A percentile compares a stretch with the other conserved stretches of the same genome.
phyloP scores from a whole-genome alignment of 1,140 invertebrate species.

The Trialeurodes vaporariorum region DNA sequence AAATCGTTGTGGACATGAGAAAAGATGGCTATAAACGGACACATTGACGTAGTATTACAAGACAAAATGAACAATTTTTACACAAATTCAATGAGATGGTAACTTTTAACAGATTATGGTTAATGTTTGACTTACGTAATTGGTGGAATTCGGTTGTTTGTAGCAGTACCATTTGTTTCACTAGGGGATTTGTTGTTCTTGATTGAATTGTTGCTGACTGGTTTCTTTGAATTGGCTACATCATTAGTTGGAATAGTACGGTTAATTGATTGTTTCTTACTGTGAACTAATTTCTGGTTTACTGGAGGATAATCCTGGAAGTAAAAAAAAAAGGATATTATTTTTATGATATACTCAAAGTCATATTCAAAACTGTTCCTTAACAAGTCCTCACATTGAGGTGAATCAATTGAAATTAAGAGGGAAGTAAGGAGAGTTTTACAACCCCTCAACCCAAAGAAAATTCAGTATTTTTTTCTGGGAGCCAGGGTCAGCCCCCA shows the following conservation, averaged over 20 bases:
- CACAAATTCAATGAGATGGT: too few species aligned
- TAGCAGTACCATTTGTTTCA: constrained; percentile 31
- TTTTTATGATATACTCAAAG: constrained; percentile 7
- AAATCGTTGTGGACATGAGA: too few species aligned
- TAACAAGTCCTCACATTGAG: too few species aligned
- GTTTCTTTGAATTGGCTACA: constrained; percentile 20
- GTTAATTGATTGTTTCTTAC: constrained; percentile 29
- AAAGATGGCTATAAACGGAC: too few species aligned
- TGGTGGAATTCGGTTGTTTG: constrained; percentile 17
- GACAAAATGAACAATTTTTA: too few species aligned
- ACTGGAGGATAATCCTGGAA: constrained; percentile 45
- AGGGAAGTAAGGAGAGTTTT: too few species aligned
- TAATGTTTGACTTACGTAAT: neutral
- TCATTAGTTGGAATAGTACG: constrained; percentile 36
- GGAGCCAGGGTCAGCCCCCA: too few species aligned
- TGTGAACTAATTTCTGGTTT: constrained; percentile 41
- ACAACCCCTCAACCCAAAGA: too few species aligned
- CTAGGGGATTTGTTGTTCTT: constrained; percentile 31
- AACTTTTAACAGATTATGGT: neutral
- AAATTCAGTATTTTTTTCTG: too few species aligned
- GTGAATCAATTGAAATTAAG: too few species aligned
- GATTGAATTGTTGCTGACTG: constrained; percentile 30
- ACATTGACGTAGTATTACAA: too few species aligned
- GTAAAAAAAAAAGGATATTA: constrained; percentile 17
- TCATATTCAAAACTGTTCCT: too few species aligned